These are phyloP conservation scores for Nephrocerus scutellatus DNA, from an alignment of 2,888 invertebrate species.

Conservation along the genomic window DNA sequence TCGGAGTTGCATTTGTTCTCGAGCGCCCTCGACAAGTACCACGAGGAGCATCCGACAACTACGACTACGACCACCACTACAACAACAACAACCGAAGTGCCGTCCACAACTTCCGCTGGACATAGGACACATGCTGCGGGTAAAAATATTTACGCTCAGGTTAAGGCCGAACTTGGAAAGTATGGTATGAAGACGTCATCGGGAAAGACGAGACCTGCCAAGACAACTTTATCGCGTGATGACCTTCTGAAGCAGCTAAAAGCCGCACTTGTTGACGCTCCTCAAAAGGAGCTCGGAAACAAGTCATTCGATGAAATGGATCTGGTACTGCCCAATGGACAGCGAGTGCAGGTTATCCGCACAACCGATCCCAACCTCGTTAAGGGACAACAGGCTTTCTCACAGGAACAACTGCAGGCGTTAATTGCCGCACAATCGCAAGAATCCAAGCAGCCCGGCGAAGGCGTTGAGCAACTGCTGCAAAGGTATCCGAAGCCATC, in stretches of 20 bases:
- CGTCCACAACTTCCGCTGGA: constrained; percentile 45
- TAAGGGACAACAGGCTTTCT: constrained; percentile 51
- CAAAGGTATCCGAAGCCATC: no score
- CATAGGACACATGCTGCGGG: constrained; percentile 50
- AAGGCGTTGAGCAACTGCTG: constrained; percentile 8
- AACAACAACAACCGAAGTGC: constrained; percentile 53
- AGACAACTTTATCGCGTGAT: constrained; percentile 61
- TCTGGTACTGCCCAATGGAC: constrained; percentile 65
- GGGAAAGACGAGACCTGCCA: constrained; percentile 45
- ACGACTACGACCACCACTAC: constrained; percentile 63
- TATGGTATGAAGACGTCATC: constrained; percentile 31
- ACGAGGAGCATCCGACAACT: constrained; percentile 62
- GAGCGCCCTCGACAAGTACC: constrained; percentile 60
- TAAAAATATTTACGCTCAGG: constrained; percentile 55
- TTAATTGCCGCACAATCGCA: constrained; percentile 34
- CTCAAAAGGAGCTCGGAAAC: constrained; percentile 56
- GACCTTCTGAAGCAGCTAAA: constrained; percentile 68
- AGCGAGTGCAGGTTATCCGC: constrained; percentile 66
- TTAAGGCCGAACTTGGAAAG: constrained; percentile 51
- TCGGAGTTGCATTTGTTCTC: constrained; percentile 59
- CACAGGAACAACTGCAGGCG: constrained; percentile 48
- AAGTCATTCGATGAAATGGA: constrained; percentile 69
- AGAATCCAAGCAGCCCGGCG: no score
- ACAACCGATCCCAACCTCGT: constrained; percentile 64
- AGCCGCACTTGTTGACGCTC: constrained; percentile 63